A percentile compares a stretch with the other conserved stretches of the same genome.
Evolutionary conservation across 2,888 invertebrate species (phyloP).

Genomic region (Plagiodera versicolora): DNA sequence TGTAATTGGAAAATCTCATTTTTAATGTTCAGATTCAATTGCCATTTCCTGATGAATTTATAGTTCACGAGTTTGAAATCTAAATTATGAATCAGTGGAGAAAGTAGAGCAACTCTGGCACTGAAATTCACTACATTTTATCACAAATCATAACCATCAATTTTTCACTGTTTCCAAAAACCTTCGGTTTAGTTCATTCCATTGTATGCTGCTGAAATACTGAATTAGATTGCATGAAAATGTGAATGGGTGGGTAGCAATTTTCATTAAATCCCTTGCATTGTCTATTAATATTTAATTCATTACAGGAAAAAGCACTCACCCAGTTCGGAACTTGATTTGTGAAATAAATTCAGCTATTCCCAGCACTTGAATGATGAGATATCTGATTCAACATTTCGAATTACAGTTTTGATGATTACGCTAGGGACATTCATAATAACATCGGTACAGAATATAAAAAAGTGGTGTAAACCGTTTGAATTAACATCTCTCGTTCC

Average conservation of each 20-base stretch:
- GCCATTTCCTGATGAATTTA: no score
- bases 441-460: no score
- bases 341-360: neutral
- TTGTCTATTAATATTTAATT: neutral
- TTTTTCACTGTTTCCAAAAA: neutral
- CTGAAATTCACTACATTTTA: neutral
- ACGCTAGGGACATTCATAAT: neutral
- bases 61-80: no score
- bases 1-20: no score
- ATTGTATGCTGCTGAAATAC: neutral
- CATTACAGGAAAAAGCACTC: conserved; percentile 5
- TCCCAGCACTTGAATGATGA: neutral
- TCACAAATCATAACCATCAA: neutral
- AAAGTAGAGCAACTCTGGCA: neutral
- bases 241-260: neutral
- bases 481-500: no score
- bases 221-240: neutral
- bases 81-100: neutral
- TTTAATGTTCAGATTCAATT: no score
- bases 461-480: no score
- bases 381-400: neutral
- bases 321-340: neutral
- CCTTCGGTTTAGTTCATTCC: neutral
- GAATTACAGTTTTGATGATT: conserved; percentile 9
- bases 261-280: neutral